These are phyloP conservation scores for Hylaea fasciaria DNA, from an alignment of 2,888 invertebrate species.

Conservation along the genomic window DNA sequence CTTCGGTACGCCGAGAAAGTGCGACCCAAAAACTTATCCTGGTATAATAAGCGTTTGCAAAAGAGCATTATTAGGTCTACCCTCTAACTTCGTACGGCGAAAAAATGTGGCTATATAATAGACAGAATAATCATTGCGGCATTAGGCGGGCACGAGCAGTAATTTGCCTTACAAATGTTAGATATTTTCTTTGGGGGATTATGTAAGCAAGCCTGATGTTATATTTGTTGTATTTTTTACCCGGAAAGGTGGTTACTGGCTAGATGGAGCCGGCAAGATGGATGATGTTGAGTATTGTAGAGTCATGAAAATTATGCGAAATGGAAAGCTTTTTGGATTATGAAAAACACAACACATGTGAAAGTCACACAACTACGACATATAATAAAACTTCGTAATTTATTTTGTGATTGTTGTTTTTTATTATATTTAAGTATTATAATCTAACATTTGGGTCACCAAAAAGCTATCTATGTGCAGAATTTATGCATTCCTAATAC, in stretches of 20 bases:
- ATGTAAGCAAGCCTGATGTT: constrained; percentile 46
- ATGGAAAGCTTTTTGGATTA: neutral
- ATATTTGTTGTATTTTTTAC: constrained; percentile 48
- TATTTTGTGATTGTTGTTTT: no score
- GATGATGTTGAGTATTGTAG: neutral
- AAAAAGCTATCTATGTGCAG: no score
- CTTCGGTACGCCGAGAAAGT: no score
- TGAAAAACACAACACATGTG: no score
- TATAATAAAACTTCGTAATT: no score
- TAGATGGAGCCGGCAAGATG: constrained; percentile 8
- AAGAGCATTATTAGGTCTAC: constrained; percentile 40
- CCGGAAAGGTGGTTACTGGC: constrained; percentile 26
- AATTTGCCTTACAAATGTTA: constrained; percentile 73
- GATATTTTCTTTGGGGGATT: constrained; percentile 50
- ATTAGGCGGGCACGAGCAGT: constrained; percentile 59
- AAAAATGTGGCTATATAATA: constrained; percentile 48
- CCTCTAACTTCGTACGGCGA: constrained; percentile 29
- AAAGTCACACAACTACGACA: no score
- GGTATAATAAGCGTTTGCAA: neutral
- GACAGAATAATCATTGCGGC: constrained; percentile 63
- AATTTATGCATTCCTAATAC: no score
- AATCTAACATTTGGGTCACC: no score
- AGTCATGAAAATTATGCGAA: neutral
- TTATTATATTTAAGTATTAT: no score
- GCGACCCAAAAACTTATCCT: no score